Conservation (phyloP, 2,797 vertebrate genomes). For the Pipistrellus pipistrellus region DNA sequence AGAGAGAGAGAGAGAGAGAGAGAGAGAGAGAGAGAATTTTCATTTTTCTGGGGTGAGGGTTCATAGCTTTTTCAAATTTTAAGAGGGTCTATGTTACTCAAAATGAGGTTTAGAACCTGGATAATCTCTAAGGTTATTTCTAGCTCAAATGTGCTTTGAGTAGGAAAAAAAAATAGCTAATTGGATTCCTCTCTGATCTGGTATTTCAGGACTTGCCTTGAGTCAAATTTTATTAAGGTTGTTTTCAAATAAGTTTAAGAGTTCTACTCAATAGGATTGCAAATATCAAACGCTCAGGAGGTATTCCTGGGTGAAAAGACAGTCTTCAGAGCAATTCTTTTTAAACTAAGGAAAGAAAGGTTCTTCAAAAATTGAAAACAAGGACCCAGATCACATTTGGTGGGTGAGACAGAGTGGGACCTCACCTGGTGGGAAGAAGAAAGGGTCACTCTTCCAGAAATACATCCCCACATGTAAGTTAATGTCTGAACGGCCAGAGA, state of each 20-base stretch:
- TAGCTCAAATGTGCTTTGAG: slow-evolving; percentile 28
- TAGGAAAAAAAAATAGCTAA: background rate
- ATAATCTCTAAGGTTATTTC: slow-evolving; percentile 43
- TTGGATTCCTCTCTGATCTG: slow-evolving; percentile 60
- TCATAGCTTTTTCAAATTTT: slow-evolving; percentile 47
- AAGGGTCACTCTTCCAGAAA: background rate
- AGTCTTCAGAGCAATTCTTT: slow-evolving; percentile 49
- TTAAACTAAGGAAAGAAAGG: slow-evolving; percentile 18
- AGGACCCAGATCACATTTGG: background rate
- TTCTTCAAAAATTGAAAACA: slow-evolving; percentile 52
- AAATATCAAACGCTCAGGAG: slow-evolving; percentile 73
- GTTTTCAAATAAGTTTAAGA: slow-evolving; percentile 72
- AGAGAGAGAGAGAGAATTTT: background rate
- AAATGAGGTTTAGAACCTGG: slow-evolving; percentile 65
- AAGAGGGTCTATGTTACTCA: slow-evolving; percentile 39
- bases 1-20: background rate
- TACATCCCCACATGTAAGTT: background rate
- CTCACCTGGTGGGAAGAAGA: background rate
- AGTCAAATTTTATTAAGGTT: slow-evolving; percentile 77
- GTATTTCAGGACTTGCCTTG: slow-evolving; percentile 69
- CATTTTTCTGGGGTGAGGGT: background rate
- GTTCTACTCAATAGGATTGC: slow-evolving; percentile 64
- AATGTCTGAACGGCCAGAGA: background rate
- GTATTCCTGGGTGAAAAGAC: slow-evolving; percentile 28
- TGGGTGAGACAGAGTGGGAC: background rate